phyloP scores from a whole-genome alignment of 2,888 invertebrate species.

The Operophtera brumata region DNA sequence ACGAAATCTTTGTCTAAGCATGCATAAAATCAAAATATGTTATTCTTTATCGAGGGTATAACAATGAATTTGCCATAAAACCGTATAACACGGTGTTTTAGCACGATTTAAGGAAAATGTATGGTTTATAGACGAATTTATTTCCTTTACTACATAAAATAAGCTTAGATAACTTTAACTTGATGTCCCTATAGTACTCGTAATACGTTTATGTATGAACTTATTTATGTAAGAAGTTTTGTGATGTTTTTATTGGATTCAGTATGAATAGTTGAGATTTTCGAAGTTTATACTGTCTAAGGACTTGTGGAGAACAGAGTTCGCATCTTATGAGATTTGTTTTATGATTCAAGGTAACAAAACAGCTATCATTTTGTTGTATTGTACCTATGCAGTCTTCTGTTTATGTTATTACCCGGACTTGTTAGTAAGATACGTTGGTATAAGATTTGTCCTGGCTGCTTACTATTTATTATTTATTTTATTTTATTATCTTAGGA shows the following conservation, averaged over 20 bases:
- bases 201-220: conserved; percentile 1
- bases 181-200: background rate
- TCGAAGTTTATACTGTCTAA: background rate
- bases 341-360: background rate
- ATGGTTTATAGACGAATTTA: conserved; percentile 17
- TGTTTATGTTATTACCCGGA: no score
- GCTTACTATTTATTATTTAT: no score
- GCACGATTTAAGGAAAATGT: conserved; percentile 9
- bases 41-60: conserved; percentile 40
- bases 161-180: conserved; percentile 6
- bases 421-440: no score
- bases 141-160: background rate
- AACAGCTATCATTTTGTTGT: no score
- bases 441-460: no score
- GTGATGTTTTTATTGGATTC: conserved; percentile 20
- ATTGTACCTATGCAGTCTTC: background rate
- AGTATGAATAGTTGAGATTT: conserved; percentile 13
- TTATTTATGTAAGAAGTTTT: conserved; percentile 20
- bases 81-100: conserved; percentile 31
- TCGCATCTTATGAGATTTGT: background rate
- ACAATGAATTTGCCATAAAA: conserved; percentile 34
- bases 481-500: no score
- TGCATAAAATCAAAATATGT: conserved; percentile 41
- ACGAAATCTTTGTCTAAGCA: conserved; percentile 24
- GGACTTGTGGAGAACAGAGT: conserved; percentile 3